Conservation (phyloP, 2,888 invertebrate genomes). For the Eupithecia subumbrata region DNA sequence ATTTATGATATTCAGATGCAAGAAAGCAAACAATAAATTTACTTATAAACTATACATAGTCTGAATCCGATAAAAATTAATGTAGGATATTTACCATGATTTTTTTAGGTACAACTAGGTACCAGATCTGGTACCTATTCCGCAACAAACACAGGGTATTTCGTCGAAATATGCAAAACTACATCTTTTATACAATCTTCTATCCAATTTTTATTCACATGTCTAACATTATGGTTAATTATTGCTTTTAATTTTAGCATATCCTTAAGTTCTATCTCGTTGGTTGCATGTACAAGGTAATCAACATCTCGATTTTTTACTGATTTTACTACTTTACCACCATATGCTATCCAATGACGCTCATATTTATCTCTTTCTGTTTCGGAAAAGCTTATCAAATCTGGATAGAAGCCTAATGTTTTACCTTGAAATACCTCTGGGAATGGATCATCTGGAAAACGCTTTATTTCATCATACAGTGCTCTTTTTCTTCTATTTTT, state of each 20-base stretch:
- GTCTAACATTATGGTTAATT: constrained; percentile 57
- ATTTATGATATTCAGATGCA: no score
- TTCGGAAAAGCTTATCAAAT: constrained; percentile 73
- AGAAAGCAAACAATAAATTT: no score
- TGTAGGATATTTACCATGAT: not conserved
- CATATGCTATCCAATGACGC: constrained; percentile 87
- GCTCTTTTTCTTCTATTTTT: constrained; percentile 1
- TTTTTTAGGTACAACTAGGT: not conserved
- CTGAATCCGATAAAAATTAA: no score
- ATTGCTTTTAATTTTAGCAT: constrained; percentile 64
- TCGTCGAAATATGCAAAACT: constrained; percentile 61
- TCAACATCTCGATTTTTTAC: constrained; percentile 66
- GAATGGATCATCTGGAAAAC: constrained; percentile 64
- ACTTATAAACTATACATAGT: no score
- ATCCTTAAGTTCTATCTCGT: constrained; percentile 57
- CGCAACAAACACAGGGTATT: constrained; percentile 64
- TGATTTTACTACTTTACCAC: constrained; percentile 77
- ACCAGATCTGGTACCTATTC: not conserved
- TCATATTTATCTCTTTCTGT: constrained; percentile 68
- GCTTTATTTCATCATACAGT: constrained; percentile 38
- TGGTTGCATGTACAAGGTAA: constrained; percentile 67
- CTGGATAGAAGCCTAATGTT: constrained; percentile 75
- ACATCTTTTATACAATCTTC: constrained; percentile 70
- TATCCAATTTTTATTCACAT: constrained; percentile 73
- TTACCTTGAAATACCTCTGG: constrained; percentile 69